Base-by-base conservation (phyloP, 1,140 invertebrate species). In the Drosophila orosa region DNA sequence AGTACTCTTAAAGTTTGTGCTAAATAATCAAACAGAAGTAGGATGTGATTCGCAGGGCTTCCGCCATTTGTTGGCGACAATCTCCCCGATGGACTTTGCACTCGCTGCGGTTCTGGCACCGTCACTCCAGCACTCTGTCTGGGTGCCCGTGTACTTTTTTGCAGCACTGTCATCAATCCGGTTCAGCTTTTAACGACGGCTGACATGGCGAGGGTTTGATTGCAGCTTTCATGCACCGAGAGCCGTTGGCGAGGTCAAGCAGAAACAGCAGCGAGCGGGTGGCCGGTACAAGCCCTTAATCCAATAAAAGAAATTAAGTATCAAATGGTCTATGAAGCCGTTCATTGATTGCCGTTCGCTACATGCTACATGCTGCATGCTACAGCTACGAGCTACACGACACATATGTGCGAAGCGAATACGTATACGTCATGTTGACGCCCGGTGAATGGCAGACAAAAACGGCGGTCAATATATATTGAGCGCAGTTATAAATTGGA, bases 221-320 rank as follows among this genome's bases (percentile, higher is more conserved):
- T 79, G 71, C 79, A 72, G 47, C 71, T 72, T 80, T 60, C 57
- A 58, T 55, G 65, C 67, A 69, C 61, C 59, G 42, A 24, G 59
- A 56, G 35, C 42, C 19, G 31, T 25, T 17, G 33, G 44, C 39
- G 56, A 71, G 81, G 77, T 68, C 58, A 77, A 67, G 48, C 67
- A 31, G 61, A 69, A 61, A 56, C 19, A n/a, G 45, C 62, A 33
- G 54, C 60, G 58, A 13, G 17, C 31, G 40, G 40, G 39, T 44
- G 54, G 50, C 37, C 33, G n/a, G 22, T 5, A 10, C 40, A 75
- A 65, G 65, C 73, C 47, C 62, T 78, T 81, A 89, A 89, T 89
- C 85, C 86, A 89, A 89, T 89, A 86, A 89, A 90, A 66, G 71
- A 90, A 90, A 89, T 85, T 81, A 85, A 74, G 80, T 85, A 85